A percentile compares a stretch with the other conserved stretches of the same genome.
phyloP scores from a whole-genome alignment of 2,888 invertebrate species.

The Leptinotarsa peninsularis region DNA sequence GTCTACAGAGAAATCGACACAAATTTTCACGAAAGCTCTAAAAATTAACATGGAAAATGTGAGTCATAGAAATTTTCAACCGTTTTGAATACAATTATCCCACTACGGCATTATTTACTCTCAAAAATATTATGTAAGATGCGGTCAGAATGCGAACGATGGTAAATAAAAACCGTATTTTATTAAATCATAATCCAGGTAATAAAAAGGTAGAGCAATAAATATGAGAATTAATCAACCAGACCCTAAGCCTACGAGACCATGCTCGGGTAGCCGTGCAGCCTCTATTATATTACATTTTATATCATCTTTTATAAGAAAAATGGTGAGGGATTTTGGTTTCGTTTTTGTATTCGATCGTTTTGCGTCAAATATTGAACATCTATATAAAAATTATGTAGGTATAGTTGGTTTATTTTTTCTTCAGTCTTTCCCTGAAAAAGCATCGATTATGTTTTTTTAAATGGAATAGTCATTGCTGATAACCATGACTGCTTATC shows the following conservation, averaged over 20 bases:
- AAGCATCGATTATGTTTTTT: too few species aligned
- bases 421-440: too few species aligned
- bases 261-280: slow-evolving; percentile 25
- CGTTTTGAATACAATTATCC: too few species aligned
- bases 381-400: not conserved
- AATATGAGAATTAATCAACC: slow-evolving; percentile 37
- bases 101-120: too few species aligned
- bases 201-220: slow-evolving; percentile 36
- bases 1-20: too few species aligned
- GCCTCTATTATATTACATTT: slow-evolving; percentile 36
- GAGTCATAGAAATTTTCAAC: too few species aligned
- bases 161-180: slow-evolving; percentile 27
- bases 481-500: too few species aligned
- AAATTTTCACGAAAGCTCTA: too few species aligned
- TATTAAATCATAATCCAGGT: slow-evolving; percentile 34
- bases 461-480: too few species aligned
- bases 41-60: too few species aligned
- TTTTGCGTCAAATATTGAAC: not conserved
- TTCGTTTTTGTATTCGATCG: not conserved
- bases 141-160: not conserved
- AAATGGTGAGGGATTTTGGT: slow-evolving; percentile 24
- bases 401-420: too few species aligned
- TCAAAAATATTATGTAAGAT: not conserved
- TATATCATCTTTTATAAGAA: slow-evolving; percentile 32
- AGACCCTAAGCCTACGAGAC: slow-evolving; percentile 28